Conservation (phyloP, 2,888 invertebrate species). For the Hypolimnas misippus region DNA sequence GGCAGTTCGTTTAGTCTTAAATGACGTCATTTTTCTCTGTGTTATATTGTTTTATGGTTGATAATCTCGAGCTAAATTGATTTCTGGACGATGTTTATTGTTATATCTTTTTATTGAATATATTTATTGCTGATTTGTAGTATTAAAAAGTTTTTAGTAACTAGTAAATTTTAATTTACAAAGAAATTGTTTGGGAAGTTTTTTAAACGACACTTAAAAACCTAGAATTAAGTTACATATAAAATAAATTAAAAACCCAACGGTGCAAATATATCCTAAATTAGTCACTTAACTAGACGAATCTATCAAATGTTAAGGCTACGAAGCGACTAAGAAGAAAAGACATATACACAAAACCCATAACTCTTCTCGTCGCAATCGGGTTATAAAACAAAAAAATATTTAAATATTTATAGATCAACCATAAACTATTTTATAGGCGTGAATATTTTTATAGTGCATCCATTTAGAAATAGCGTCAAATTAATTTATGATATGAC, state of each 20-base stretch:
- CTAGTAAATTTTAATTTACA: not conserved
- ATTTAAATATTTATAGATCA: not conserved
- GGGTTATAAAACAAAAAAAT: not conserved
- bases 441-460: not conserved
- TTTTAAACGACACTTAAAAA: too few relatives aligned
- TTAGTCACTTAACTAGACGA: too few relatives aligned
- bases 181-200: too few relatives aligned
- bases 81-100: not conserved
- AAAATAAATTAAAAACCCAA: too few relatives aligned
- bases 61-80: conserved; percentile 5
- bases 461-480: conserved; percentile 47
- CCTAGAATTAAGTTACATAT: too few relatives aligned
- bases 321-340: too few relatives aligned
- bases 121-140: not conserved
- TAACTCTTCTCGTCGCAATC: too few relatives aligned
- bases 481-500: conserved; percentile 57
- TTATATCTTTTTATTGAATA: not conserved
- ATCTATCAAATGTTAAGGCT: too few relatives aligned
- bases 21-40: conserved; percentile 20
- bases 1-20: conserved; percentile 51
- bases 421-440: not conserved
- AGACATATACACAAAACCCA: too few relatives aligned
- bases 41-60: conserved; percentile 3
- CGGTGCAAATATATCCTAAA: too few relatives aligned
- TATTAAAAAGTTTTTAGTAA: not conserved